Base-by-base conservation (phyloP, 2,113 vertebrate genomes). In the Bufo bufo region DNA sequence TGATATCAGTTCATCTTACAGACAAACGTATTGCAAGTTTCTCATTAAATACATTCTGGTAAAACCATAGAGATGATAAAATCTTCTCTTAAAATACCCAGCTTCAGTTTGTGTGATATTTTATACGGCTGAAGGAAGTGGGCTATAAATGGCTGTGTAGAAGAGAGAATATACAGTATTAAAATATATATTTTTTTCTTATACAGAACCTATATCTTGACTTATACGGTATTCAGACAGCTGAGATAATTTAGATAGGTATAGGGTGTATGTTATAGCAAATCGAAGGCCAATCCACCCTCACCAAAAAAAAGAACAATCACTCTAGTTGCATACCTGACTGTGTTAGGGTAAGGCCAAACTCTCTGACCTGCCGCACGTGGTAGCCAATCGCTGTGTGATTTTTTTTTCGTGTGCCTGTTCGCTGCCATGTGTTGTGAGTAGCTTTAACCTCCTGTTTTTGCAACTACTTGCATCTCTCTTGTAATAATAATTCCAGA, bases 1-100 rank as follows among this genome's bases (percentile, higher is more conserved):
- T 19, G 23, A 43, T 56, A 86, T 80, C 61, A 80, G 59, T 54
- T 86, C 85, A 69, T 79, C 75, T 80, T 86, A 49, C 77, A 86
- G 59, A 78, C 61, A 86, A 45, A 84, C 69, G 56, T 52, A 52
- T 45, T 85, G 23, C 8, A 74, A 74, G 49, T 54, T 74, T 23
- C 65, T 54, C 83, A 74, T 52, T 74, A 74, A 74, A 74, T 59
- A 58, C 16, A 4, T 58, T 80, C 33, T 59, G 56, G 14, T 54
- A 59, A 80, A 59, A 20, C 54, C 77, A 56, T 17, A 80, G 33
- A 81, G 56, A 13, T 81, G 78, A 81, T 81, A 59, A 61, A 16
- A 59, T 81, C 56, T 81, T 79, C 6, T 58, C 43, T 43, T 79
- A 17, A 79, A 61, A 81, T 61, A 16, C 33, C 14, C 23, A 61